Base-by-base conservation (phyloP, 2,113 vertebrate genomes). In the Equus quagga region DNA sequence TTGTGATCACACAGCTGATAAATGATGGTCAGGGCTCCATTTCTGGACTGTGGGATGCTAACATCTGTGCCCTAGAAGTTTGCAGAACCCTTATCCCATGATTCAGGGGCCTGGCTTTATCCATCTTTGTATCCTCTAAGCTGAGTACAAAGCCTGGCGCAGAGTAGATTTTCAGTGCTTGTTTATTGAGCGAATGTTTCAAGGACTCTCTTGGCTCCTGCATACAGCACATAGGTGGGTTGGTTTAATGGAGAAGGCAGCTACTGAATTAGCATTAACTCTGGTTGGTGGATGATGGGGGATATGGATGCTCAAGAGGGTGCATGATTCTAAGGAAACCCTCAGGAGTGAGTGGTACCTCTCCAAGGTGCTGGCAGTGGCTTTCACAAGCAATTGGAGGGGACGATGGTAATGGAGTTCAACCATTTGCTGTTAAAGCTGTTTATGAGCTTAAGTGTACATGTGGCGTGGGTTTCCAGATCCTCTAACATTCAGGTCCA, bases 261-360 rank as follows among this genome's bases (percentile, higher is more conserved):
- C 13, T 56, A 31, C 54, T 82, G 85, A 49, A 4, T 12, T 21
- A 70, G 23, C 75, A 58, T 10, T 24, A 6, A 17, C 1, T 65
- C 46, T 56, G 1, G 24, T 10, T 81, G 70, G 21, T 83, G 2
- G 69, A 67, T 80, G 31, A 62, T 17, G 6, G 31, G n/a, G 31
- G 46, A 2, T 2, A 9, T 0, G 33, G 19, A 70, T 44, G 10
- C 8, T 70, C 18, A 46, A 51, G 23, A 73, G 6, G 1, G 7
- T 8, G 6, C 2, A 3, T 54, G 36, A 56, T 51, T 51, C 44
- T 46, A 36, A 82, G 67, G 28, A 36, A 65, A 28, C 4, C 8
- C 7, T 58, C 12, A 17, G 7, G 19, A 87, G 31, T 31, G 26
- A 70, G n/a, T 31, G 24, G 13, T 24, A 23, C 6, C 31, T 94